Conservation (phyloP, 2,888 invertebrate species). For the Euzetes globulus region DNA sequence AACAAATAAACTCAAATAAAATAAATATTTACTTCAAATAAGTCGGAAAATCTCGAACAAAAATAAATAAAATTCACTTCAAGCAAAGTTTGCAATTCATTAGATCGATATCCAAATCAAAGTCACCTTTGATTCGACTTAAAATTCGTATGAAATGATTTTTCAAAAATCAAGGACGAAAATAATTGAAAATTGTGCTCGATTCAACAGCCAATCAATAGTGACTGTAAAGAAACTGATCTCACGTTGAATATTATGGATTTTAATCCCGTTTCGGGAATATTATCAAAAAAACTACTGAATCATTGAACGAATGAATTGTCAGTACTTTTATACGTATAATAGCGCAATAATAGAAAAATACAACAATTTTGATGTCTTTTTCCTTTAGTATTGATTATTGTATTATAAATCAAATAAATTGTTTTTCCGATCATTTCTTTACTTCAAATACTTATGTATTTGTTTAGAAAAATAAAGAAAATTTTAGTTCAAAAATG, state of each 20-base stretch:
- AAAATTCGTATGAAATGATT: neutral
- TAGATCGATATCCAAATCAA: neutral
- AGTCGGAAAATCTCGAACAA: no score
- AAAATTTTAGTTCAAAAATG: neutral
- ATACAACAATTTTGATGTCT: constrained; percentile 8
- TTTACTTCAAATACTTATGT: neutral
- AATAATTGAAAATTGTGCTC: no score
- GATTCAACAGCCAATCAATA: no score
- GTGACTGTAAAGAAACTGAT: no score
- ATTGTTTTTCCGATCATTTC: constrained; percentile 8
- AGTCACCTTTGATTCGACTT: neutral
- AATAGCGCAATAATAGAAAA: no score
- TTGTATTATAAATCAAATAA: constrained; percentile 9
- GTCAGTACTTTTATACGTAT: neutral
- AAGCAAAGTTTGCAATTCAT: neutral
- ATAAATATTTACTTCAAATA: constrained; percentile 6
- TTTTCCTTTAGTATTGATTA: neutral
- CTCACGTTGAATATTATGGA: no score
- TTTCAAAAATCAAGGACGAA: no score
- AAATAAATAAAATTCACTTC: neutral
- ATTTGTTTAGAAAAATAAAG: neutral
- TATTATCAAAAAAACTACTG: neutral
- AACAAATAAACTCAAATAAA: neutral
- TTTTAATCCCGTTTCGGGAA: neutral
- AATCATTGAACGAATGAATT: neutral